Evolutionary conservation across 2,888 invertebrate genomes (phyloP), one percentile per base, ranked within the genome.

Genomic region (Cerastoderma edule): DNA sequence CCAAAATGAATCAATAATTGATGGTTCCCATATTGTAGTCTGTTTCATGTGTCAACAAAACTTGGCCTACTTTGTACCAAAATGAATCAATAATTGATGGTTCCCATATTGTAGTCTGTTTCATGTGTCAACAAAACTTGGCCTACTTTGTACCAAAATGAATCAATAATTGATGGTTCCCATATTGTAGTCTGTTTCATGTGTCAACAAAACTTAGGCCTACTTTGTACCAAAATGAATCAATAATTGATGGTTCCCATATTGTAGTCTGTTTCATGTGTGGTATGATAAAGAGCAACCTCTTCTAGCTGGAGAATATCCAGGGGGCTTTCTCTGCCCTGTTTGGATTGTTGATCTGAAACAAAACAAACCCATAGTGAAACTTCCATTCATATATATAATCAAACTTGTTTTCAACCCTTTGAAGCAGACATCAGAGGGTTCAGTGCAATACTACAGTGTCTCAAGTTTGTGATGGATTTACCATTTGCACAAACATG

Each of bases 211-310:
- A 5, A 22, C 13, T 56, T 30, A 39, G 16, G 8, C 16, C 16
- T 39, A 10, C 10, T 16, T 39, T 39, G 39, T 39, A 10, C 32
- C n/a, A n/a, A n/a, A n/a, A n/a, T n/a, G n/a, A n/a, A n/a, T n/a
- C n/a, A 89, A 75, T 88, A 88, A 72, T 87, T 88, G 19, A 88
- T 85, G 22, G 83, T 85, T 8, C 86, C 83, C 76, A 89, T 83
- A 57, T 89, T 84, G 67, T 86, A 84, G 8, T 77, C 48, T 16
- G 83, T 84, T 30, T 81, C 75, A 27, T 72, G 78, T 13, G 77
- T 72, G 8, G 87, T 86, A 70, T 87, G 83, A 54, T 85, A 75
- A 13, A 88, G 72, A 27, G 87, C 87, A 10, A 86, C 85, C 8
- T 85, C 85, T 48, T 87, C 85, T 22, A 89, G 75, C 1, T 54